These are phyloP conservation scores for Tragulus kanchil DNA, from an alignment of 2,113 vertebrate genomes.

Conservation along the genomic window DNA sequence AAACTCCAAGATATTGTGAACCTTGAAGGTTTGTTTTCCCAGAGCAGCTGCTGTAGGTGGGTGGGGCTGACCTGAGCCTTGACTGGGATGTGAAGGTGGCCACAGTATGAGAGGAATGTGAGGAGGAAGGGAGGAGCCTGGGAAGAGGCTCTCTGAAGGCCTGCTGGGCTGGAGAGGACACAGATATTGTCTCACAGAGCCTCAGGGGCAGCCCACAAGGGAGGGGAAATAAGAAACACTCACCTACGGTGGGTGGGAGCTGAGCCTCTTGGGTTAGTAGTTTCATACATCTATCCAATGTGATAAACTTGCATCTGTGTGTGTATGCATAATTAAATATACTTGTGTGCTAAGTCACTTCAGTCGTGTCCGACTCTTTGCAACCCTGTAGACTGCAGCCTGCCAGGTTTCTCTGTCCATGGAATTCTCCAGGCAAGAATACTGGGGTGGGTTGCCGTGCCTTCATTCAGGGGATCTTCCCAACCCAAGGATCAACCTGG, in stretches of 20 bases:
- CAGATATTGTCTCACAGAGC: background rate
- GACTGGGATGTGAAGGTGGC: background rate
- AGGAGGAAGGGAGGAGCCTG: background rate
- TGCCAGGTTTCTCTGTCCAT: too few species aligned
- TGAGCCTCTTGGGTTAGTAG: background rate
- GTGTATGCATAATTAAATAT: background rate
- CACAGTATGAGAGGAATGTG: background rate
- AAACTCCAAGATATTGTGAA: background rate
- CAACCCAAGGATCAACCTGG: too few species aligned
- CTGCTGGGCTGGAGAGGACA: background rate
- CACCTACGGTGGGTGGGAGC: too few species aligned
- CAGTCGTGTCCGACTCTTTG: too few species aligned
- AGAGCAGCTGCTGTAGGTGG: background rate
- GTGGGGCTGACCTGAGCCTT: background rate
- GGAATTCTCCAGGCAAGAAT: too few species aligned
- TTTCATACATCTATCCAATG: too few species aligned
- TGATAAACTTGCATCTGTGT: background rate
- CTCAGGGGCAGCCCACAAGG: background rate
- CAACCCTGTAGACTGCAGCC: too few species aligned
- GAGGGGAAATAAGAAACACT: background rate
- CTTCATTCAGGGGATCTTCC: too few species aligned
- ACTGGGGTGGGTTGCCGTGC: too few species aligned
- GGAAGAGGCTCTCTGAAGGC: background rate
- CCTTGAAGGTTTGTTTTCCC: background rate
- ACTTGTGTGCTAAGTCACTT: too few species aligned